These are phyloP conservation scores for Pocillopora verrucosa DNA, from an alignment of 64 coral and sea anemone genomes.

Conservation along the genomic window DNA sequence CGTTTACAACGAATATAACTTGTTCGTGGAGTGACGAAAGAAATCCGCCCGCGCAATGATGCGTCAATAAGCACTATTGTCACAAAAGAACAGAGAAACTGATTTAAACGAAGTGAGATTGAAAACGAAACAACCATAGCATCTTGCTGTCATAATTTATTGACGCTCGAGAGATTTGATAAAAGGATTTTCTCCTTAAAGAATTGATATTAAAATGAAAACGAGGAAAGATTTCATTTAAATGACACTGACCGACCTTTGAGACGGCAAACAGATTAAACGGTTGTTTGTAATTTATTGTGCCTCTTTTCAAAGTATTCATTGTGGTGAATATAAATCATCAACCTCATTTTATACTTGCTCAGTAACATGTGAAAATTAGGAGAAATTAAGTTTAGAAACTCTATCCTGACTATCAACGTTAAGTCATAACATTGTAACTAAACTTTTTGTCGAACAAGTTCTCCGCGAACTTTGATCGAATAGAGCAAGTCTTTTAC, in stretches of 20 bases:
- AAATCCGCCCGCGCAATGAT: constrained; percentile 21
- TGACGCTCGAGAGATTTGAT: background rate
- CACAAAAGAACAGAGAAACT: background rate
- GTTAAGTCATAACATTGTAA: too few relatives aligned
- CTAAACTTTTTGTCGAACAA: too few relatives aligned
- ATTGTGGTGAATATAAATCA: background rate
- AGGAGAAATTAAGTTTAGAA: too few relatives aligned
- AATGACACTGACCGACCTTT: background rate
- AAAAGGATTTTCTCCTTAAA: background rate
- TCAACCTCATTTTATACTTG: background rate
- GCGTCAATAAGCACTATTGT: background rate
- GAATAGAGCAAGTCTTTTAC: too few relatives aligned
- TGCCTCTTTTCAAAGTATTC: constrained; percentile 4
- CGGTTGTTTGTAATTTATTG: constrained; percentile 7
- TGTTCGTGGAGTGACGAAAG: background rate
- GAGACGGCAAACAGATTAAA: constrained; percentile 2
- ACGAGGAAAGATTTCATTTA: background rate
- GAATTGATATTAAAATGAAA: background rate
- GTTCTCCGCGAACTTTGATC: too few relatives aligned
- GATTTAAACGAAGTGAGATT: background rate
- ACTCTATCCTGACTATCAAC: too few relatives aligned
- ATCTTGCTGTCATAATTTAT: background rate
- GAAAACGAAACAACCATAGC: background rate
- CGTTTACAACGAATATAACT: background rate
- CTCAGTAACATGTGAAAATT: too few relatives aligned